Conservation (phyloP, 2,888 invertebrate species). For the Mesochorus sp. region DNA sequence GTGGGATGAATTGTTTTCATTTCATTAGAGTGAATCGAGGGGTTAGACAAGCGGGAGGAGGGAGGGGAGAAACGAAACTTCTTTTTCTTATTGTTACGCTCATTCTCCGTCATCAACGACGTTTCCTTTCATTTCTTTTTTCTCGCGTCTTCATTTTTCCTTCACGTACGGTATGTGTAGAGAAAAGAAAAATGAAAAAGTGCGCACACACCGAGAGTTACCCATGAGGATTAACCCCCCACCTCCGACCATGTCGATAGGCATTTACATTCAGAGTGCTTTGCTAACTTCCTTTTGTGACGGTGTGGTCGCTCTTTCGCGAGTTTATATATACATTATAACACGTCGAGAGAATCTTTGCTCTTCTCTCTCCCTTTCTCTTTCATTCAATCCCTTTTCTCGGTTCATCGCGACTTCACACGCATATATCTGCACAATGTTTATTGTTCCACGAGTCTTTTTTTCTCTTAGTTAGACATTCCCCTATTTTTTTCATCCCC, state of each 20-base stretch:
- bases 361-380: background rate
- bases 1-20: conserved; percentile 57
- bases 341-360: conserved; percentile 35
- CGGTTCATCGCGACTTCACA: conserved; percentile 1
- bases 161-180: background rate
- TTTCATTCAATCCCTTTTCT: conserved; percentile 5
- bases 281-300: conserved; percentile 66
- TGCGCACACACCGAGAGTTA: conserved; percentile 8
- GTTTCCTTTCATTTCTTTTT: background rate
- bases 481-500: too few relatives aligned
- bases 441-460: conserved; percentile 16
- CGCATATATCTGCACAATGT: background rate
- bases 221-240: conserved; percentile 57
- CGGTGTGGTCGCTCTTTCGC: conserved; percentile 32
- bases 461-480: background rate
- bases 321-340: conserved; percentile 55
- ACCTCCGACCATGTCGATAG: conserved; percentile 61
- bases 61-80: conserved; percentile 13
- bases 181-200: background rate
- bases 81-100: conserved; percentile 52
- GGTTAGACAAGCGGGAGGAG: background rate
- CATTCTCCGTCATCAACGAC: background rate
- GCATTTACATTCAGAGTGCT: conserved; percentile 74
- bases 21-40: conserved; percentile 57
- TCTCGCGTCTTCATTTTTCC: background rate